Percentiles rank a stretch among this genome's conserved stretches.
These are phyloP conservation scores for Planococcus citri DNA, from an alignment of 1,140 invertebrate genomes.

Conservation along the genomic window DNA sequence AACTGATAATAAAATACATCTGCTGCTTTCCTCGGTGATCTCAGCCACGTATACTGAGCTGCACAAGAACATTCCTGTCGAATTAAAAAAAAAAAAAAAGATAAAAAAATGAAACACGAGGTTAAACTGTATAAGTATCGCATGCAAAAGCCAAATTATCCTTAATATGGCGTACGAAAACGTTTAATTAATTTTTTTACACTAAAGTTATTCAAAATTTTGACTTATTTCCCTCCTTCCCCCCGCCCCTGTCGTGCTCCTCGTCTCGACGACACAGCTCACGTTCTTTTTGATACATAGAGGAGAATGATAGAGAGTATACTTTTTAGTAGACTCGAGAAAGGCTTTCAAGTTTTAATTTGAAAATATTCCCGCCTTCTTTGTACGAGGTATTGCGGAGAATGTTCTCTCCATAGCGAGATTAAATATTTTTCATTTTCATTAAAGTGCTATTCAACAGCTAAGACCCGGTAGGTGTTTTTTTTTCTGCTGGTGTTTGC, in stretches of 20 bases:
- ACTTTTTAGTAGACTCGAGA: neutral
- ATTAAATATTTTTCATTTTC: slow-evolving; percentile 1
- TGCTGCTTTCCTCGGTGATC: neutral
- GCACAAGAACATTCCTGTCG: neutral
- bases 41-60: slow-evolving; percentile 6
- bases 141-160: no score
- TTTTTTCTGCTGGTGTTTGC: neutral
- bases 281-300: no score
- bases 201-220: neutral
- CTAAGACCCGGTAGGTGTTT: neutral
- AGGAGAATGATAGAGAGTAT: neutral
- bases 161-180: no score
- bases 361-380: neutral
- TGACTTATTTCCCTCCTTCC: neutral
- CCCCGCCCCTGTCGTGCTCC: no score
- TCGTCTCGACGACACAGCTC: no score
- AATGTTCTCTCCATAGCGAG: neutral
- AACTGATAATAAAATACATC: neutral
- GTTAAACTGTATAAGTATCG: neutral
- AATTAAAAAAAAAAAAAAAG: no score
- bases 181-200: no score
- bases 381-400: neutral
- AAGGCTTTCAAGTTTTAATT: neutral
- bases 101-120: neutral
- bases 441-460: neutral